Conservation (phyloP, 2,797 vertebrate species). For the Agapornis canus region DNA sequence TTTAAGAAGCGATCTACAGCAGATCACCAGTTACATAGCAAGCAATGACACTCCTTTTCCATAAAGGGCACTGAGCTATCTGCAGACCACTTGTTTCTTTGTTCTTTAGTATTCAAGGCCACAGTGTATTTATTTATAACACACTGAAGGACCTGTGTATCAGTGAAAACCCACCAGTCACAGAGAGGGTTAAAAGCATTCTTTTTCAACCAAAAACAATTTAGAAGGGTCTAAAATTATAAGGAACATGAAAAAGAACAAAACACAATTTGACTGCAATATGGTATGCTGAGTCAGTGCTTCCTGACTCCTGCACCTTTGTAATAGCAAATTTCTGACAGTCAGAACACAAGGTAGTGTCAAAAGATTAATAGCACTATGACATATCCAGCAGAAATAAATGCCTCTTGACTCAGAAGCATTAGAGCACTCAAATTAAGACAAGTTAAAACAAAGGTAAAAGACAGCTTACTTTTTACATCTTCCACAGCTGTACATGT, state of each 20-base stretch:
- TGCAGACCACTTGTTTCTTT: not conserved
- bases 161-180: not conserved
- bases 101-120: not conserved
- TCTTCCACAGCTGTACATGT: conserved; percentile 99
- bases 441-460: not conserved
- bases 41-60: not conserved
- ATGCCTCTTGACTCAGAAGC: not conserved
- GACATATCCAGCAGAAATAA: not conserved
- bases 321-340: not conserved
- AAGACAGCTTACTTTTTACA: conserved; percentile 94
- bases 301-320: not conserved
- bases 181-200: not conserved
- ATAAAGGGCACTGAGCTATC: not conserved
- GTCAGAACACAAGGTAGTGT: not conserved
- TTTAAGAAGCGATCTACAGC: not conserved
- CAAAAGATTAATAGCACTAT: not conserved
- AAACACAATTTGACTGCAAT: not conserved
- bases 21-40: not conserved
- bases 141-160: not conserved
- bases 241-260: not conserved
- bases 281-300: fast-evolving
- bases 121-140: not conserved
- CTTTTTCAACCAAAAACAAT: not conserved
- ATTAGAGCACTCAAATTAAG: not conserved
- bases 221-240: not conserved